Percentiles rank a stretch among this genome's conserved stretches.
These are phyloP conservation scores for Melinaea menophilus DNA, from an alignment of 2,888 invertebrate genomes.

Conservation along the genomic window DNA sequence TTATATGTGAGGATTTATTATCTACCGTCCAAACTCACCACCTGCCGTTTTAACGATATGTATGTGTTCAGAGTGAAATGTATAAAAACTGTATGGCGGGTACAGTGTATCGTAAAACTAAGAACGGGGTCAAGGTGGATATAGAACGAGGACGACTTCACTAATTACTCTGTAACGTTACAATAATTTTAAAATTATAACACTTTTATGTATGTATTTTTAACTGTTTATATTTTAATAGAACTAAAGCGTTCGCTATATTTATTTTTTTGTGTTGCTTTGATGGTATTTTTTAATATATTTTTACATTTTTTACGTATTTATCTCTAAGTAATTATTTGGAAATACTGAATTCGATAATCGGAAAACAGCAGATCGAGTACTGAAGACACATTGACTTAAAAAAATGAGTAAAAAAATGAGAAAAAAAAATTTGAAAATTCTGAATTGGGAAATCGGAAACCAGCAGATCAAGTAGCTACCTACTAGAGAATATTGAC, in stretches of 20 bases:
- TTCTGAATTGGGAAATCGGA: too few species aligned
- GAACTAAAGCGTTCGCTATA: too few species aligned
- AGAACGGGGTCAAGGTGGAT: conserved; percentile 71
- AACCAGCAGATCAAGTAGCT: too few species aligned
- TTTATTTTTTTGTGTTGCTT: background rate
- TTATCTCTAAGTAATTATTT: too few species aligned
- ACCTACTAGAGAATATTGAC: too few species aligned
- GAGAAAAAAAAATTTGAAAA: too few species aligned
- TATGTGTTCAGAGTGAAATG: conserved; percentile 54
- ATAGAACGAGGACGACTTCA: conserved; percentile 63
- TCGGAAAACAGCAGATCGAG: too few species aligned
- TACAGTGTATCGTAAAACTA: conserved; percentile 57
- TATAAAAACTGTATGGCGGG: conserved; percentile 49
- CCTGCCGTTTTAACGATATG: conserved; percentile 51
- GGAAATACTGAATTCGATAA: too few species aligned
- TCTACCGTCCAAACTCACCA: conserved; percentile 41
- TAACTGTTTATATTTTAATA: background rate
- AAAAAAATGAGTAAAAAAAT: too few species aligned
- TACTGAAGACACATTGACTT: too few species aligned
- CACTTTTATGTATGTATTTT: background rate
- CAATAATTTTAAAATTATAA: conserved; percentile 38
- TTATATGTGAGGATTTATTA: conserved; percentile 40
- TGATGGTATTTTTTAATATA: too few species aligned
- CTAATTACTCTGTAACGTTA: conserved; percentile 63
- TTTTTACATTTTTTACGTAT: too few species aligned